These are phyloP conservation scores for Pempheris klunzingeri DNA, from an alignment of 2,797 vertebrate genomes.

Conservation along the genomic window DNA sequence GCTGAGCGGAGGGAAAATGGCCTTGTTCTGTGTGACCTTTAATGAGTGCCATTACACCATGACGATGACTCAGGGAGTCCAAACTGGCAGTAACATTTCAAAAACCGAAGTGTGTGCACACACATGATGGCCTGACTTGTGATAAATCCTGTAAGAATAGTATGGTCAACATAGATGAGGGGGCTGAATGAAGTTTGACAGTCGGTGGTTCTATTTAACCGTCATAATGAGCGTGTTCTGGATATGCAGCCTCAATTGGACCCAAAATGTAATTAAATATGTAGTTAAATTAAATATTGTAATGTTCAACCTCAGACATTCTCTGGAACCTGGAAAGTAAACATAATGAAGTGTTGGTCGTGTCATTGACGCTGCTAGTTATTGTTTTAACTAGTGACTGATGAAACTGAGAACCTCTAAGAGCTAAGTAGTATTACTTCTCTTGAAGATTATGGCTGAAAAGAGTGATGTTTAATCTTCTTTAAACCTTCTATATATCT, in stretches of 20 bases:
- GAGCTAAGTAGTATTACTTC: neutral
- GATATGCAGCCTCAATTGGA: constrained; percentile 12
- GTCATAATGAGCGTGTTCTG: constrained; percentile 12
- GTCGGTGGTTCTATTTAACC: neutral
- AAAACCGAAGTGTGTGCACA: constrained; percentile 15
- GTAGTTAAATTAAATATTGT: constrained; percentile 27
- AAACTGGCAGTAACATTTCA: constrained; percentile 39
- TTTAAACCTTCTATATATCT: neutral
- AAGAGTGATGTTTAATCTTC: neutral
- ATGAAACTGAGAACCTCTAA: neutral
- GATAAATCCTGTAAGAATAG: constrained; percentile 33
- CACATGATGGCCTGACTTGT: constrained; percentile 8
- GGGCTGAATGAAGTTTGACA: constrained; percentile 9
- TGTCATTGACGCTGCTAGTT: neutral
- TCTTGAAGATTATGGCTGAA: neutral
- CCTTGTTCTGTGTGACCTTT: constrained; percentile 62
- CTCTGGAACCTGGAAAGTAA: neutral
- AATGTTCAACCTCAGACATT: constrained; percentile 7
- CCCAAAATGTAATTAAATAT: neutral
- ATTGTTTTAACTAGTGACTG: neutral
- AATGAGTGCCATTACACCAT: constrained; percentile 46
- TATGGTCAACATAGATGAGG: constrained; percentile 10
- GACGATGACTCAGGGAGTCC: constrained; percentile 41
- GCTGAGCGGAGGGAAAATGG: constrained; percentile 32
- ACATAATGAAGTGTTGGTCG: neutral